phyloP scores from a whole-genome alignment of 1,140 invertebrate genomes.

The Drosophila simulans region DNA sequence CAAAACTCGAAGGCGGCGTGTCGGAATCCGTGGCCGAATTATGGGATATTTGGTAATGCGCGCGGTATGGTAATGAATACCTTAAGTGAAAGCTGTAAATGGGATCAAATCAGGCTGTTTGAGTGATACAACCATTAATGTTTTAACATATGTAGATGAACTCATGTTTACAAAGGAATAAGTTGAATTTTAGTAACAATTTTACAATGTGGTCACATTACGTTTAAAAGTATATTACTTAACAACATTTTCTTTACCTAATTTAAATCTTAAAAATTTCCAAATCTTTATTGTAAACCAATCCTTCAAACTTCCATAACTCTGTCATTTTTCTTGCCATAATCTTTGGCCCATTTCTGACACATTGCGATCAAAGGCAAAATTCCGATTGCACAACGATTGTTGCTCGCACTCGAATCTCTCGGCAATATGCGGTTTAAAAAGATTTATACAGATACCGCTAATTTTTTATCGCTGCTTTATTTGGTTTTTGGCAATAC shows the following conservation, averaged over 20 bases:
- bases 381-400: constrained; percentile 33
- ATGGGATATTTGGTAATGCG: constrained; percentile 41
- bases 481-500: constrained; percentile 40
- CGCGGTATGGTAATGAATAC: constrained; percentile 45
- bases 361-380: constrained; percentile 11
- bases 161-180: neutral
- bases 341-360: neutral
- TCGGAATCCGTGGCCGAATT: constrained; percentile 21
- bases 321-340: neutral
- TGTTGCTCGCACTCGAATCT: constrained; percentile 34
- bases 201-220: no score
- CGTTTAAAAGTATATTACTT: no score
- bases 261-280: neutral
- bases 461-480: constrained; percentile 49
- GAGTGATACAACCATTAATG: constrained; percentile 2
- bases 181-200: no score
- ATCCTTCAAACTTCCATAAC: constrained; percentile 1
- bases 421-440: constrained; percentile 23
- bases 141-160: neutral
- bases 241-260: no score
- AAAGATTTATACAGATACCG: constrained; percentile 41
- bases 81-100: constrained; percentile 39
- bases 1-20: constrained; percentile 25
- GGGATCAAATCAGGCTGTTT: constrained; percentile 17
- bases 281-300: neutral